Base-by-base conservation (phyloP, 2,888 invertebrate genomes). In the Ceriagrion tenellum region DNA sequence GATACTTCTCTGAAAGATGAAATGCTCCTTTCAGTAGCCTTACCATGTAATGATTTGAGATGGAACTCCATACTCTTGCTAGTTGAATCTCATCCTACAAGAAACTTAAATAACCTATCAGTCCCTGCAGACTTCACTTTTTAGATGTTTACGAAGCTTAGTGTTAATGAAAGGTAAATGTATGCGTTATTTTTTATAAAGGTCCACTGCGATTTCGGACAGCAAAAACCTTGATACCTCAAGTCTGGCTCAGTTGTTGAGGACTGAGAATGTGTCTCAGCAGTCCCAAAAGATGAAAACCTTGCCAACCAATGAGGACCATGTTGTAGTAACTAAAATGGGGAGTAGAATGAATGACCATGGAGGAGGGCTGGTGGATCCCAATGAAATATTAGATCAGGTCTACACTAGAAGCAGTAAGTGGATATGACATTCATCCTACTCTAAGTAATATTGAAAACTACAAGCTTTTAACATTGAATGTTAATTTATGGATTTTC, bases 341-440 rank as follows among this genome's bases (percentile, higher is more conserved):
- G 93, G 93, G 13, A 74, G 40, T 40, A 93, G 93, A 47, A 93
- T 93, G 93, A 93, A 93, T 93, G 93, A 93, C 93, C 93, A 93
- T 69, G 93, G 93, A 69, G 93, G 93, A 69, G 93, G 93, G 95
- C 95, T 96, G 95, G 96, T 96, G 18, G 96, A 96, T 90, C 96
- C 96, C 26, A 95, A 95, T 91, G 96, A 96, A 95, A 96, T 96
- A 55, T 95, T 96, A 90, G 95, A 95, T 30, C 95, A 95, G 40
- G 95, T 95, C 47, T 95, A 95, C 95, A 89, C 95, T 63, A 95
- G 88, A 88, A 95, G 95, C 69, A 91, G 95, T 95, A 74, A 95
- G 95, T 59, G 59, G 74, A 35, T 35, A n/a, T 81, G 35, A 35
- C 35, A 81, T 81, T 69, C n/a, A 35, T 81, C 6, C 10, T 20